Base-by-base conservation (phyloP, 2,797 vertebrate species). In the Percopsis omiscomaycus region DNA sequence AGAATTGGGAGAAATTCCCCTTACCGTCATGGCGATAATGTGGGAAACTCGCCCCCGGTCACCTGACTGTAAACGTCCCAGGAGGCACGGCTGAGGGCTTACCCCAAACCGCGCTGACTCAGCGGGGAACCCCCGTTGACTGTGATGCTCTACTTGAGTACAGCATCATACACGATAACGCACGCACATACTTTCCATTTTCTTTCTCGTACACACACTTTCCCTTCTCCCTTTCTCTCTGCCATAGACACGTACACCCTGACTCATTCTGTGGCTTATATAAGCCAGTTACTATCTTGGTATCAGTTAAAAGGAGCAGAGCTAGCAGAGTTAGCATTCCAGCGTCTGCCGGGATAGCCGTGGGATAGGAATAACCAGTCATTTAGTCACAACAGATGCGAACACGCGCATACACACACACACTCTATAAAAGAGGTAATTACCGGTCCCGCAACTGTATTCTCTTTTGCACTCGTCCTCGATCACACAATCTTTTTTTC, bases 31-130 rank as follows among this genome's bases (percentile, higher is more conserved):
- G 42, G 69, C 57, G 30, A 5, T 13, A 29, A 46, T 0, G 28
- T 49, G 46, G 52, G 29, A 81, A n/a, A 71, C 68, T 73, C 78
- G 55, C 80, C 84, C 54, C 68, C 79, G 50, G 78, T 83, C 82
- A 88, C 76, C 82, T 85, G 83, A 82, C 63, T 66, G 70, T 66
- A 77, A 78, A 77, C 55, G 71, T 78, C 72, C 80, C 59, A 2
- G 67, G 47, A 44, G 9, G 70, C 81, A 79, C 22, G 79, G 84
- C 3, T 72, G 77, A 44, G 56, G 84, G 81, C 83, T 77, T 84
- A 89, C 75, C 79, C 87, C 75, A 85, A 55, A 65, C 53, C 10
- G 28, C 0, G 51, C 66, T 84, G 81, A 87, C 73, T 89, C 83
- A 84, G 61, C 8, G 49, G 68, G 59, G 77, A 70, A 69, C 66